Conservation (phyloP, 2,797 vertebrate species). For the Cygnus olor region DNA sequence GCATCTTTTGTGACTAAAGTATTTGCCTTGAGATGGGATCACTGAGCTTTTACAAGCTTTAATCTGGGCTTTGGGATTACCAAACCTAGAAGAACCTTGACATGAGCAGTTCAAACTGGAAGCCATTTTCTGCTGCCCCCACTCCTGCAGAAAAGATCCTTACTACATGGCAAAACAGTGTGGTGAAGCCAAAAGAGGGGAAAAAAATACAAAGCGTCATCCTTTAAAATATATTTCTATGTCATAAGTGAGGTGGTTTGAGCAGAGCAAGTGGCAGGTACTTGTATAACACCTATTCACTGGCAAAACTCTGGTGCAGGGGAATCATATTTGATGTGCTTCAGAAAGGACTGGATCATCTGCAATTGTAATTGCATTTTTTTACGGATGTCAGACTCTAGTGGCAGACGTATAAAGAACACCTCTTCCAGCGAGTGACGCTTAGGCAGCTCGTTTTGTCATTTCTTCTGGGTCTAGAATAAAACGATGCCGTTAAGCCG, state of each 20-base stretch:
- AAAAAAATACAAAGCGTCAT: not conserved
- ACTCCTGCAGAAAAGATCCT: not conserved
- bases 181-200: not conserved
- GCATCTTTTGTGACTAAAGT: not conserved
- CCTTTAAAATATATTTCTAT: not conserved
- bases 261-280: not conserved
- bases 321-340: not conserved
- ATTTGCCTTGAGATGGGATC: not conserved
- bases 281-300: not conserved
- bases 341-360: not conserved
- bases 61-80: not conserved
- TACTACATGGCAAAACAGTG: not conserved
- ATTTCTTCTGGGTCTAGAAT: conserved; percentile 41
- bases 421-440: not conserved
- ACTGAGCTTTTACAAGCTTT: not conserved
- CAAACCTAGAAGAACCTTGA: not conserved
- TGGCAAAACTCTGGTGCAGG: not conserved
- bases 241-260: not conserved
- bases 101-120: not conserved
- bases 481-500: not conserved
- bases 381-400: not conserved
- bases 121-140: not conserved
- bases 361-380: conserved; percentile 37
- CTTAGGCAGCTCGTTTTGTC: conserved; percentile 25
- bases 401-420: not conserved